Conservation (phyloP, 1,140 invertebrate species). For the Camponotus floridanus region DNA sequence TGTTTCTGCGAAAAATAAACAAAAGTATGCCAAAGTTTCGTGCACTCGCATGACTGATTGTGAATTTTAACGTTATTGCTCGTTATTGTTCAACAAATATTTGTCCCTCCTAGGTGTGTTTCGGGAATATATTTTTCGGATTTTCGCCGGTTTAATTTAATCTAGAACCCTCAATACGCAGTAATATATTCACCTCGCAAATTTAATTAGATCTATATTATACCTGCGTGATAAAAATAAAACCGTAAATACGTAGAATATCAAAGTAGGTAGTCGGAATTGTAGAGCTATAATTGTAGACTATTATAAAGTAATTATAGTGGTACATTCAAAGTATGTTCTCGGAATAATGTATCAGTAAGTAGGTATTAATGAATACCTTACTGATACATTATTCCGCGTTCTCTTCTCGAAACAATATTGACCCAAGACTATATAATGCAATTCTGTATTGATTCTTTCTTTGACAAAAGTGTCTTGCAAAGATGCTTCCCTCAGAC, state of each 20-base stretch:
- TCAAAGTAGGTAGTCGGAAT: no score
- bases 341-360: no score
- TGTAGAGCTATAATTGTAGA: no score
- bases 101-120: background rate
- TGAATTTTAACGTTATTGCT: background rate
- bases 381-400: no score
- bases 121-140: background rate
- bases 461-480: background rate
- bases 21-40: background rate
- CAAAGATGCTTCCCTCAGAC: background rate
- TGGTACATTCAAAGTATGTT: no score
- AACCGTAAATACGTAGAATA: no score
- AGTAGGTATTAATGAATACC: no score
- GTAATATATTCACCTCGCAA: no score
- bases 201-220: no score
- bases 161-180: no score
- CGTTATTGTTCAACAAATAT: background rate
- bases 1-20: background rate
- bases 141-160: background rate
- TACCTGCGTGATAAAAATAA: no score
- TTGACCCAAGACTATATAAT: background rate
- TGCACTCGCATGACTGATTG: background rate
- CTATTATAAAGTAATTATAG: no score
- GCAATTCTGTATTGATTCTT: background rate
- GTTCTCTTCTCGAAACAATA: background rate